These are phyloP conservation scores for Protobothrops flavoviridis DNA, from an alignment of 2,113 vertebrate species.

Conservation along the genomic window DNA sequence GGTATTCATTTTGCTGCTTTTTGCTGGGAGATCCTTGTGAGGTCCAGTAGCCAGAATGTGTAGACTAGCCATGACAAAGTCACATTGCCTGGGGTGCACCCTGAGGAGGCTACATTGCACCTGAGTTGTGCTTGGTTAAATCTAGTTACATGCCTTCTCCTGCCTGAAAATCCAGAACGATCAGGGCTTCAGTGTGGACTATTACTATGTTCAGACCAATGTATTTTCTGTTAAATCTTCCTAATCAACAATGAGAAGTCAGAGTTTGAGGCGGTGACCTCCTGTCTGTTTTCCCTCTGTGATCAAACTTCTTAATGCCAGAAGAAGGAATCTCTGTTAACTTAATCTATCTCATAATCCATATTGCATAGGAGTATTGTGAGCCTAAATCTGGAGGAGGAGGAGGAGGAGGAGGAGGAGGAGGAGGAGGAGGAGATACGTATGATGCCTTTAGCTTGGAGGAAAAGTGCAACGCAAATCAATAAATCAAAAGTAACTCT, in stretches of 20 bases:
- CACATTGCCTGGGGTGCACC: background rate
- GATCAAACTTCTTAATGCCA: background rate
- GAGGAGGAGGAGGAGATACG: background rate
- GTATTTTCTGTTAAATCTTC: background rate
- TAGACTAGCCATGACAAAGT: background rate
- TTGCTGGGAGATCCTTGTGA: background rate
- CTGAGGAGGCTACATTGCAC: background rate
- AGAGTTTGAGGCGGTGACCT: background rate
- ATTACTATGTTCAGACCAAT: background rate
- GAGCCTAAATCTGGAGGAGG: background rate
- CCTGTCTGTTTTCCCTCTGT: background rate
- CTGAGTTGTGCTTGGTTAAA: background rate
- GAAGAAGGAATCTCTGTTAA: background rate
- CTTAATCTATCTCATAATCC: background rate
- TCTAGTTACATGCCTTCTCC: background rate
- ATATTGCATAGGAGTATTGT: background rate
- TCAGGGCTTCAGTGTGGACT: background rate
- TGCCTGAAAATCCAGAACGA: background rate
- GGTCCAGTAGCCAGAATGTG: background rate
- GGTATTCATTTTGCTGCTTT: background rate
- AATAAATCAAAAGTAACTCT: background rate
- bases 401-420: too few species aligned
- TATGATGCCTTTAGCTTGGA: background rate
- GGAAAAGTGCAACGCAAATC: background rate
- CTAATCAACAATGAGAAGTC: background rate